Percentiles rank a stretch among this genome's conserved stretches.
phyloP scores from a whole-genome alignment of 2,888 invertebrate species.

The Cheilosia impressa region DNA sequence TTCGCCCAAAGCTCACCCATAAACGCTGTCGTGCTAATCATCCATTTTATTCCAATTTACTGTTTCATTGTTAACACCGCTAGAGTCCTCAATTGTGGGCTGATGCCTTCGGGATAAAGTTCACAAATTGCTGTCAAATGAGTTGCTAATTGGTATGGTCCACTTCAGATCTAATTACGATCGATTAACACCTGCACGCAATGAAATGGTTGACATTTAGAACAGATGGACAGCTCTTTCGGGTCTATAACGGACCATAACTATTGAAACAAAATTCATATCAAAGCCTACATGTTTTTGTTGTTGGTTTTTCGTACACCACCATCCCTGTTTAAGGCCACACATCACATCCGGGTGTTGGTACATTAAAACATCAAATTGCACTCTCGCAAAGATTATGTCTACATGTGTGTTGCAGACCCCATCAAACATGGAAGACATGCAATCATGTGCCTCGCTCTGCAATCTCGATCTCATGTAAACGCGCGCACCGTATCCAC shows the following conservation, averaged over 20 bases:
- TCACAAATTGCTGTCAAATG: constrained; percentile 2
- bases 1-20: neutral
- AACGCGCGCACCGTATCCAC: constrained; percentile 1
- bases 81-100: neutral
- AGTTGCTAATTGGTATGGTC: constrained; percentile 21
- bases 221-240: neutral
- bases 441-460: constrained; percentile 61
- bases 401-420: constrained; percentile 56
- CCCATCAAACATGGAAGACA: constrained; percentile 65
- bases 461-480: constrained; percentile 47
- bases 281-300: neutral
- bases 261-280: neutral
- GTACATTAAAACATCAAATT: constrained; percentile 72
- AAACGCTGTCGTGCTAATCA: constrained; percentile 10
- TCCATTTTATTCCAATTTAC: neutral
- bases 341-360: constrained; percentile 60
- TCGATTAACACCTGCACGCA: constrained; percentile 12
- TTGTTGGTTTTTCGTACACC: constrained; percentile 9
- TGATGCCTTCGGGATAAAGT: neutral
- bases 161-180: constrained; percentile 11
- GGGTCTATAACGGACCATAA: neutral
- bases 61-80: neutral
- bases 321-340: constrained; percentile 28
- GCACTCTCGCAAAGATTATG: constrained; percentile 63
- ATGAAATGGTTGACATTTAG: no score